Conservation (phyloP, 2,888 invertebrate genomes). For the Leptopilina myrica region DNA sequence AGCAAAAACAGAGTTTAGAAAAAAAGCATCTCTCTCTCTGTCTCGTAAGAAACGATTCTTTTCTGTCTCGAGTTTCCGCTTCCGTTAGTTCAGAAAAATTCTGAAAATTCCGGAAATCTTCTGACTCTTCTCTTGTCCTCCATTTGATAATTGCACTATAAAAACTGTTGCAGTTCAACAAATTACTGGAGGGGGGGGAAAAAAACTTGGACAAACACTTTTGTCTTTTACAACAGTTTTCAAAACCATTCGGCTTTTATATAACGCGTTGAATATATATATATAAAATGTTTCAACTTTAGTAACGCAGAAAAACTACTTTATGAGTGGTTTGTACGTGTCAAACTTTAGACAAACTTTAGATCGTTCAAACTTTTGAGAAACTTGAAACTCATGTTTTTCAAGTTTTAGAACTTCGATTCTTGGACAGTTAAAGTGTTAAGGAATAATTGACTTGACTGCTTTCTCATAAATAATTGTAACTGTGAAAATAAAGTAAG, state of each 20-base stretch:
- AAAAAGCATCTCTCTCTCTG: neutral
- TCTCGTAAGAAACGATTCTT: neutral
- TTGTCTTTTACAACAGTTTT: conserved; percentile 17
- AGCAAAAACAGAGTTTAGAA: neutral
- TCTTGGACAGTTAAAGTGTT: conserved; percentile 15
- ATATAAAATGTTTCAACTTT: conserved; percentile 16
- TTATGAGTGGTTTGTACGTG: conserved; percentile 15
- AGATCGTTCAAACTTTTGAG: conserved; percentile 2
- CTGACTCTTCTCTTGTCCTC: neutral
- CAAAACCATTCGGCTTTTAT: neutral
- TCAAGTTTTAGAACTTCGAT: conserved; percentile 1
- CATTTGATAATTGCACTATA: conserved; percentile 32
- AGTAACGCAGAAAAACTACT: conserved; percentile 17
- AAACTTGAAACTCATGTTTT: conserved; percentile 5
- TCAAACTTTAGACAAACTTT: conserved; percentile 20
- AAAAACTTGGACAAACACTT: conserved; percentile 9
- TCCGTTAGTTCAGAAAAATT: neutral
- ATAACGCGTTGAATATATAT: neutral
- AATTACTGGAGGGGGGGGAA: neutral
- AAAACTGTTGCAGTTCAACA: conserved; percentile 10
- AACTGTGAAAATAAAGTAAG: neutral
- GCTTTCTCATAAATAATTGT: conserved; percentile 1
- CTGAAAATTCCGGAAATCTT: conserved; percentile 15
- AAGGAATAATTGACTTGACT: conserved; percentile 2
- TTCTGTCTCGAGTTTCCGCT: conserved; percentile 7